A percentile compares a stretch with the other conserved stretches of the same genome.
phyloP scores from a whole-genome alignment of 2,113 vertebrate genomes.

The Chrysochloris asiatica region DNA sequence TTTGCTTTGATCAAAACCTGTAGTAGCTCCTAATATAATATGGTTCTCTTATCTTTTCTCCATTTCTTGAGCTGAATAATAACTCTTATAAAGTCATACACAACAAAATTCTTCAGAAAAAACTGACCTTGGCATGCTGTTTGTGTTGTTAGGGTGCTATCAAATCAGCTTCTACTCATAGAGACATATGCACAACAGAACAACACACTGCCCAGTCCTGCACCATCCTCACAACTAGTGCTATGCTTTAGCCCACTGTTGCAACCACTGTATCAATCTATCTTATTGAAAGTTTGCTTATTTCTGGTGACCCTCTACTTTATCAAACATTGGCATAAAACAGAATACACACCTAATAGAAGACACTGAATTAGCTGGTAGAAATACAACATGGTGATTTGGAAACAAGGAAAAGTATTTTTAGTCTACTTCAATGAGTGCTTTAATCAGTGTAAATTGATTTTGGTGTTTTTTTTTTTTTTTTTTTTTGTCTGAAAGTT shows the following conservation, averaged over 20 bases:
- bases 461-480: too few relatives aligned
- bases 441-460: background rate
- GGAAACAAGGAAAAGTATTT: background rate
- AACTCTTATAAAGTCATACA: background rate
- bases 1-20: background rate
- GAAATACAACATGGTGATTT: background rate
- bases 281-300: too few relatives aligned
- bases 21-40: background rate
- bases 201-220: too few relatives aligned
- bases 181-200: too few relatives aligned
- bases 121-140: background rate
- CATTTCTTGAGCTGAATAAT: background rate
- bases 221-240: too few relatives aligned
- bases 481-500: too few relatives aligned
- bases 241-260: too few relatives aligned
- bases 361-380: background rate
- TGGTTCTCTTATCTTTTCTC: background rate
- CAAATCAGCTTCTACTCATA: too few relatives aligned
- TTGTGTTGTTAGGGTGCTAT: too few relatives aligned
- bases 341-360: background rate
- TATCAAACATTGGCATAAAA: too few relatives aligned
- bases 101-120: background rate
- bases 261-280: too few relatives aligned
- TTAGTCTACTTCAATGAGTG: background rate
- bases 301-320: too few relatives aligned